Evolutionary conservation across 2,113 vertebrate species (phyloP).

Genomic region (Myotis lucifugus): DNA sequence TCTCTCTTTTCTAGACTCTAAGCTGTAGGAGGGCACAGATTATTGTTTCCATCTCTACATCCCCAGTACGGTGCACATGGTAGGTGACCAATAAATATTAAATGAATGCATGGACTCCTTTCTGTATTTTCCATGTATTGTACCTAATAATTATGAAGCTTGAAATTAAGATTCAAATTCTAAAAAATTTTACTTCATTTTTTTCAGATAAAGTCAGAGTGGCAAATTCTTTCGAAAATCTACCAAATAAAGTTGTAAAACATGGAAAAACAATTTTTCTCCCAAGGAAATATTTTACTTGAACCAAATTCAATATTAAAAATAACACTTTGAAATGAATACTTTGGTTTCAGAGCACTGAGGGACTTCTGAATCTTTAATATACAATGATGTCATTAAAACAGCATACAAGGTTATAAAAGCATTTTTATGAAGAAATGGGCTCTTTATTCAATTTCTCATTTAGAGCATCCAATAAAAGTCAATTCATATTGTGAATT

Average conservation of each 20-base stretch:
- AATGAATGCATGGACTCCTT: background rate
- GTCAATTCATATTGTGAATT: conserved; percentile 62
- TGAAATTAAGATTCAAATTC: background rate
- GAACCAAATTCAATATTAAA: conserved; percentile 26
- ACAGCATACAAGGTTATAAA: conserved; percentile 53
- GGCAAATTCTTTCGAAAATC: background rate
- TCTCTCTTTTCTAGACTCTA: background rate
- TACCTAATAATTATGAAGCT: background rate
- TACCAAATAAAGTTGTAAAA: conserved; percentile 20
- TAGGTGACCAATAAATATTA: background rate
- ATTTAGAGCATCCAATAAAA: conserved; percentile 48
- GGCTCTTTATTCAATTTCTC: conserved; percentile 53
- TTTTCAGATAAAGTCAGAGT: background rate
- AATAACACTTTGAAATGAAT: conserved; percentile 26
- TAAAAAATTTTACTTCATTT: background rate
- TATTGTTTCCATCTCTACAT: background rate
- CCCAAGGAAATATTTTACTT: background rate
- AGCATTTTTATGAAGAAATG: conserved; percentile 59
- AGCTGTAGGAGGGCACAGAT: background rate
- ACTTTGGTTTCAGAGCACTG: background rate
- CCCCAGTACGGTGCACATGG: background rate
- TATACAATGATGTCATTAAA: conserved; percentile 53
- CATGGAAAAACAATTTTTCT: background rate
- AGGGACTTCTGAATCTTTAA: conserved; percentile 42
- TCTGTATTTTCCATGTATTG: background rate